A percentile compares a stretch with the other conserved stretches of the same genome.
Conservation (phyloP, 2,113 vertebrate species). For the Colius striatus region DNA sequence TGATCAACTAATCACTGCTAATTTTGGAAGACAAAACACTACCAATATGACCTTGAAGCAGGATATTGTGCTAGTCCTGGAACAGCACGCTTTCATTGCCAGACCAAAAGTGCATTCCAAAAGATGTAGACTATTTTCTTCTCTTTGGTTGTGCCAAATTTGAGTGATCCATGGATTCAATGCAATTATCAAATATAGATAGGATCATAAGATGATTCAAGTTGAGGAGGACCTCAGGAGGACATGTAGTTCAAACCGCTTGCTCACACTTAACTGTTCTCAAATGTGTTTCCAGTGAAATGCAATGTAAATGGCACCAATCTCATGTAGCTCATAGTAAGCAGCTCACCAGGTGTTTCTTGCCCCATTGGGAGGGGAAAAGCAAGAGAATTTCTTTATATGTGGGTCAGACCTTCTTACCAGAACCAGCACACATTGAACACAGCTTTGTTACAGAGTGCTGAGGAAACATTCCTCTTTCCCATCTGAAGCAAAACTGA, state of each 20-base stretch:
- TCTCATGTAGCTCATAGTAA: background rate
- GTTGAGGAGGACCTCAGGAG: rapidly evolving
- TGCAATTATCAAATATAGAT: background rate
- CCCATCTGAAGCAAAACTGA: background rate
- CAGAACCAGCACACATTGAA: background rate
- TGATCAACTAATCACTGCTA: background rate
- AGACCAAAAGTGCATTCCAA: background rate
- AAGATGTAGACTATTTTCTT: background rate
- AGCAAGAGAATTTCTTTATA: background rate
- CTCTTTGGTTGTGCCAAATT: background rate
- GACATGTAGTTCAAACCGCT: background rate
- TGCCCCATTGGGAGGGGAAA: background rate
- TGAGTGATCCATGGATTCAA: background rate
- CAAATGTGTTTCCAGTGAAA: background rate
- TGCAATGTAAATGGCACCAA: background rate
- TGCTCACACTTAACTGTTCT: background rate
- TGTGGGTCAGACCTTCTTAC: background rate
- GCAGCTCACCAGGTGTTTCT: background rate
- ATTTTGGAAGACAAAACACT: background rate
- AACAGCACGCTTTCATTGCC: background rate
- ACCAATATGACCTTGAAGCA: background rate
- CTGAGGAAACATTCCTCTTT: background rate
- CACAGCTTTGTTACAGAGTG: background rate
- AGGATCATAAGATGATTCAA: background rate
- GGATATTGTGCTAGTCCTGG: background rate